A percentile compares a stretch with the other conserved stretches of the same genome.
Conservation (phyloP, 2,888 invertebrate species). For the Parnassius orleans region DNA sequence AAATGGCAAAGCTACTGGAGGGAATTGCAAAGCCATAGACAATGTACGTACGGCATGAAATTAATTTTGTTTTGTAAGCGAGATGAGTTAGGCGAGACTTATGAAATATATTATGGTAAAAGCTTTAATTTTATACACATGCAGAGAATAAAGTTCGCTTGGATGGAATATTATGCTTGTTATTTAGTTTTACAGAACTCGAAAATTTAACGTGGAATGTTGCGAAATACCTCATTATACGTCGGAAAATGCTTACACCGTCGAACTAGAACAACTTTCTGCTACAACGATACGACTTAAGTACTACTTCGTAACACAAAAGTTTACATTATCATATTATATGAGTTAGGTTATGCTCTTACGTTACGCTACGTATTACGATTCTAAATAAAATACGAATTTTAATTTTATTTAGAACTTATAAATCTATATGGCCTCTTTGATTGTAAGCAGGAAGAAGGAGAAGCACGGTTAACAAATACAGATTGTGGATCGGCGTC, state of each 20-base stretch:
- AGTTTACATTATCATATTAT: background rate
- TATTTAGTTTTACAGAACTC: conserved; percentile 24
- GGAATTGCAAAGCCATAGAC: conserved; percentile 24
- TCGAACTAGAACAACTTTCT: conserved; percentile 13
- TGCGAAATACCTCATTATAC: conserved; percentile 22
- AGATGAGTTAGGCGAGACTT: conserved; percentile 20
- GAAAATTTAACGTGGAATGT: conserved; percentile 24
- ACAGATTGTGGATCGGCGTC: too few species aligned
- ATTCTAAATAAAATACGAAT: conserved; percentile 11
- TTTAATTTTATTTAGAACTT: background rate
- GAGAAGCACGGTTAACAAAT: too few species aligned
- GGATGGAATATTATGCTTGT: conserved; percentile 15
- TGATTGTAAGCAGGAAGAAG: too few species aligned
- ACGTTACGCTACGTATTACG: too few species aligned
- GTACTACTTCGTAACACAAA: background rate
- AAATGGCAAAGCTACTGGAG: conserved; percentile 12
- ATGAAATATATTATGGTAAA: conserved; percentile 24
- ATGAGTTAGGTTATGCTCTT: background rate
- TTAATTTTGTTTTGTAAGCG: conserved; percentile 28
- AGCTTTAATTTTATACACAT: conserved; percentile 10
- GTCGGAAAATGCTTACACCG: conserved; percentile 17
- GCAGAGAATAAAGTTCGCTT: conserved; percentile 4
- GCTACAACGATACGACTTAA: conserved; percentile 2
- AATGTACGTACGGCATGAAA: conserved; percentile 26
- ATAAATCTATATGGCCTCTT: too few species aligned